Evolutionary conservation across 2,888 invertebrate species (phyloP).

Genomic region (Agrotis exclamationis): DNA sequence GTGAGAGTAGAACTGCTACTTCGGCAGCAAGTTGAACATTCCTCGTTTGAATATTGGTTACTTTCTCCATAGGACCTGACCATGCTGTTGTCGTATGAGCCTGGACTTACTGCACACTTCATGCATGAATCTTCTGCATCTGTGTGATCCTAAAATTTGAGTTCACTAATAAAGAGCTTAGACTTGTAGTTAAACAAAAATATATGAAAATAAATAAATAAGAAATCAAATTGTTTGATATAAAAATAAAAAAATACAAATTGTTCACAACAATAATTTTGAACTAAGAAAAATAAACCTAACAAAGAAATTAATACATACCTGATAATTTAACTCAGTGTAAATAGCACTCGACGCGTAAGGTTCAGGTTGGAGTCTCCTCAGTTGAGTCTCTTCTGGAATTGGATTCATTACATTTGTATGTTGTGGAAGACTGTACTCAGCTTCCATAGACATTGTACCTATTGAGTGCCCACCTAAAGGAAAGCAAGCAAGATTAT

Average conservation of each 20-base stretch:
- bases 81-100: conserved; percentile 90
- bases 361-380: conserved; percentile 91
- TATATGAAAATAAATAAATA: neutral
- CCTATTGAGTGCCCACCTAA: conserved; percentile 85
- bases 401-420: conserved; percentile 80
- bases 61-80: conserved; percentile 86
- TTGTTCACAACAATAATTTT: neutral
- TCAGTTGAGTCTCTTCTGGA: conserved; percentile 79
- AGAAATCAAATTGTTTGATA: neutral
- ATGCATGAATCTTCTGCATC: conserved; percentile 90
- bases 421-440: conserved; percentile 88
- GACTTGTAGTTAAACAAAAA: conserved; percentile 41
- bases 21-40: conserved; percentile 88
- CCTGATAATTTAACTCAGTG: conserved; percentile 88
- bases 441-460: conserved; percentile 88
- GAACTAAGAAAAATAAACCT: neutral
- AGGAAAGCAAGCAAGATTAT: conserved; percentile 30
- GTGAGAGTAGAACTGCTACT: conserved; percentile 88
- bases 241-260: neutral
- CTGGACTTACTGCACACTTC: conserved; percentile 90
- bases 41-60: conserved; percentile 88
- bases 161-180: conserved; percentile 49
- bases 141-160: conserved; percentile 83
- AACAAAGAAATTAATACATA: conserved; percentile 54
- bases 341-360: conserved; percentile 94